These are phyloP conservation scores for Bucorvus abyssinicus DNA, from an alignment of 2,797 vertebrate species.

Conservation along the genomic window DNA sequence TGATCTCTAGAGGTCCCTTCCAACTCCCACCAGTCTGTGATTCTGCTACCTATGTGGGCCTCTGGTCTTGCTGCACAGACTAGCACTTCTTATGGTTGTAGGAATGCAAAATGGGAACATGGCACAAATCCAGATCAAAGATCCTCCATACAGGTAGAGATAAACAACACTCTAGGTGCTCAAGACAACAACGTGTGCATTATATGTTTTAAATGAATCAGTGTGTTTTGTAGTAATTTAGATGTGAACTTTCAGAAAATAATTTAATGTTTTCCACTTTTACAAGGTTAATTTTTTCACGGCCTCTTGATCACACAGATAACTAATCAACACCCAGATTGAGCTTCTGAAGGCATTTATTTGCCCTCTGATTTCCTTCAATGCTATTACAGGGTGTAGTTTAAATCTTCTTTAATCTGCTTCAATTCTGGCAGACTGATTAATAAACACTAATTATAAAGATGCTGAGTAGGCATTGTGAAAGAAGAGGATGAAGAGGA, in stretches of 20 bases:
- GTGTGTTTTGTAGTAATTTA: not conserved
- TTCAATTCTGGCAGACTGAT: slow-evolving; percentile 2
- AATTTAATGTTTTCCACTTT: not conserved
- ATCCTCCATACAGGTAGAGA: not conserved
- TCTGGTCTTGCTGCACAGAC: not conserved
- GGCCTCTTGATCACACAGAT: not conserved
- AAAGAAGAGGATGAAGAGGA: not conserved
- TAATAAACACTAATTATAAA: slow-evolving; percentile 54
- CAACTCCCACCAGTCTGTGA: no score
- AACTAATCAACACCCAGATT: not conserved
- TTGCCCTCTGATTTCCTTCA: slow-evolving; percentile 7
- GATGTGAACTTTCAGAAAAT: not conserved
- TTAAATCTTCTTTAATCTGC: slow-evolving; percentile 49
- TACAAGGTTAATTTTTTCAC: slow-evolving; percentile 6
- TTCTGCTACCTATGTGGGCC: not conserved
- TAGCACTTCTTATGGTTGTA: not conserved
- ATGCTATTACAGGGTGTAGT: not conserved
- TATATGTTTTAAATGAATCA: not conserved
- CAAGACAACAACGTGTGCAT: not conserved
- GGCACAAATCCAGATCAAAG: not conserved
- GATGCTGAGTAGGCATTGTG: slow-evolving; percentile 9
- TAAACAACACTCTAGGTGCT: not conserved
- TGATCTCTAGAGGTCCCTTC: no score
- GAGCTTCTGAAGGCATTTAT: slow-evolving; percentile 4
- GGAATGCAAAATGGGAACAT: not conserved